Base-by-base conservation (phyloP, 1,140 invertebrate species). In the Andrena cerasifolii region DNA sequence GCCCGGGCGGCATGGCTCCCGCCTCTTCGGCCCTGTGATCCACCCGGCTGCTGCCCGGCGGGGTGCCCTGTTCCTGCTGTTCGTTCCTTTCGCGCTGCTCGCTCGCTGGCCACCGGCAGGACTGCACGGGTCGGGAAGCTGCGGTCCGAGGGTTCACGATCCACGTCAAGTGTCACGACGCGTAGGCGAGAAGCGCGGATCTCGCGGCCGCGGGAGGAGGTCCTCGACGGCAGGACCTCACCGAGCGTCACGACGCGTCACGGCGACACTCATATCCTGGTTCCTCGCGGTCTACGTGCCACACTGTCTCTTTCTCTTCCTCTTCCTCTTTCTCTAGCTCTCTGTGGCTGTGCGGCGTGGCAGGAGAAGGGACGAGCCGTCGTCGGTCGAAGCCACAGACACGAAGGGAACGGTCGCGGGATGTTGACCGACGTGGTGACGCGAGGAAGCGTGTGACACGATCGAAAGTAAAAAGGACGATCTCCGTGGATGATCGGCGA, bases 1-100 rank as follows among this genome's bases (percentile, higher is more conserved):
- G 90, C 89, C 91, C 90, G 89, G 91, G 90, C 90, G 90, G 90
- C 91, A 92, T 92, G 91, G 88, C 88, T 90, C 87, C 87, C 86
- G 86, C 85, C 85, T 87, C 86, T 87, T 82, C 58, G 72, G n/a
- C 61, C 67, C 76, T 72, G 65, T 49, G 49, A 85, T 85, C 70
- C 86, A 83, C 73, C 83, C 75, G 54, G 61, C 53, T 66, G 73
- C 74, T 77, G 73, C 80, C 75, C 78, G 83, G 68, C 72, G 83
- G 83, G 67, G 40, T 81, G 80, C 63, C 59, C 72, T n/a, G n/a
- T 67, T 80, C 71, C 40, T 67, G 33, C 33, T n/a, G 59, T 54
- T 54, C 40, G 49, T 78, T 26, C 59, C 58, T 47, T 31, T 49
- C 47, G 18, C 12, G 47, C 59, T 65, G 54, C 24, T 49, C 47